Percentiles rank a stretch among this genome's conserved stretches.
Evolutionary conservation across 2,797 vertebrate genomes (phyloP).

Genomic region (Phylloscopus collybita): DNA sequence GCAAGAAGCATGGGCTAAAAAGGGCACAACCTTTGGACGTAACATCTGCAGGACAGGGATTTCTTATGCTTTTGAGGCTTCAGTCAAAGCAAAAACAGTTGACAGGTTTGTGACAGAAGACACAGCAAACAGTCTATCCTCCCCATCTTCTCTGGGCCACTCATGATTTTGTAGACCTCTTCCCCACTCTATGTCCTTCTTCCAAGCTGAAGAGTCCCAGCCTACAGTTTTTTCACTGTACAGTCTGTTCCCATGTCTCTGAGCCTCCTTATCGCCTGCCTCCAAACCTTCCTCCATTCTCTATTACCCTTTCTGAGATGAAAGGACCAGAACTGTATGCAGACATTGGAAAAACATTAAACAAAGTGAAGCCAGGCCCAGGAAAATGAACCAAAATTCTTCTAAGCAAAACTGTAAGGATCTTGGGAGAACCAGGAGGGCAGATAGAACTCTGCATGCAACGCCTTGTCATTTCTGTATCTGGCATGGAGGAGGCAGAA

Average conservation of each 20-base stretch:
- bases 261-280: neutral
- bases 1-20: neutral
- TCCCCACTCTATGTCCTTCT: neutral
- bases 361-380: neutral
- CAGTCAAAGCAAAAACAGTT: neutral
- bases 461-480: neutral
- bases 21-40: neutral
- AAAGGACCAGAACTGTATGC: neutral
- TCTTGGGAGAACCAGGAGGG: neutral
- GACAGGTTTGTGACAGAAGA: neutral
- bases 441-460: rapidly evolving
- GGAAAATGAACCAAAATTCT: neutral
- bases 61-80: neutral
- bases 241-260: neutral
- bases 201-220: neutral
- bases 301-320: neutral
- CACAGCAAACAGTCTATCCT: neutral
- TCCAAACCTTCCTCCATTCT: neutral
- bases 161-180: neutral
- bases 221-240: neutral
- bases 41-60: neutral
- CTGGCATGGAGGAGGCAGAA: neutral
- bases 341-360: neutral
- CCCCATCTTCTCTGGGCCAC: neutral
- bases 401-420: neutral